Evolutionary conservation across 1,140 invertebrate species (phyloP).

Genomic region (Telenomus remus): DNA sequence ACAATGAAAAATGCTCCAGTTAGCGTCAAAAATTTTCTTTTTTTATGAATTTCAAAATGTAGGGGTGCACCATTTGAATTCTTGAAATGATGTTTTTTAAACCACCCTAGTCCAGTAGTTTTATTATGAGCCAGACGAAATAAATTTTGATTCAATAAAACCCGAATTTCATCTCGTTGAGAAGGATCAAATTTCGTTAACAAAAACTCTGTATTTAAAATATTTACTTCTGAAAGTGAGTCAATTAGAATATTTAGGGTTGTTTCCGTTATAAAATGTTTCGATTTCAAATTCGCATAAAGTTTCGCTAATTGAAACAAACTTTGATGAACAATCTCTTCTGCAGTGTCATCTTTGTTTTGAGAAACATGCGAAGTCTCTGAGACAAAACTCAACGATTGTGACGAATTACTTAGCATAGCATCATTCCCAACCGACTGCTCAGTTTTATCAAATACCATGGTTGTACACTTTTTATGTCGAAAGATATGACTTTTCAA

Average conservation of each 20-base stretch:
- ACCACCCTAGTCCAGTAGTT: slow-evolving; percentile 9
- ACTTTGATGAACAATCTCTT: no score
- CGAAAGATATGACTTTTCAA: slow-evolving; percentile 32
- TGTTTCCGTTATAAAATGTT: slow-evolving; percentile 30
- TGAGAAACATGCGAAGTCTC: no score
- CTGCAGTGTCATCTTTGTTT: no score
- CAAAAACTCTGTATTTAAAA: slow-evolving; percentile 37
- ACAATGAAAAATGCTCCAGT: no score
- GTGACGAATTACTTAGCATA: slow-evolving; percentile 1
- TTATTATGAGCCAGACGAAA: slow-evolving; percentile 35
- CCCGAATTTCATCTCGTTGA: slow-evolving; percentile 10
- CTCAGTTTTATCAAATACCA: no score
- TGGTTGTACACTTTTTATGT: no score
- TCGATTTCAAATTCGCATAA: slow-evolving; percentile 31
- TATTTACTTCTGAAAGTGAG: slow-evolving; percentile 13
- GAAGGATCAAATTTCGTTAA: slow-evolving; percentile 24
- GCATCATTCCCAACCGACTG: neutral
- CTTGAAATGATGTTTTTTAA: no score
- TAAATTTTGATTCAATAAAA: slow-evolving; percentile 38
- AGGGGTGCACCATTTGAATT: no score
- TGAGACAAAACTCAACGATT: no score
- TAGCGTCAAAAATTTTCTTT: no score
- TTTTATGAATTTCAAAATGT: no score
- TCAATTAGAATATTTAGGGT: slow-evolving; percentile 29
- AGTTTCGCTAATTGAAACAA: slow-evolving; percentile 27